These are phyloP conservation scores for Tragelaphus buxtoni DNA, from an alignment of 2,113 vertebrate species.

Conservation along the genomic window DNA sequence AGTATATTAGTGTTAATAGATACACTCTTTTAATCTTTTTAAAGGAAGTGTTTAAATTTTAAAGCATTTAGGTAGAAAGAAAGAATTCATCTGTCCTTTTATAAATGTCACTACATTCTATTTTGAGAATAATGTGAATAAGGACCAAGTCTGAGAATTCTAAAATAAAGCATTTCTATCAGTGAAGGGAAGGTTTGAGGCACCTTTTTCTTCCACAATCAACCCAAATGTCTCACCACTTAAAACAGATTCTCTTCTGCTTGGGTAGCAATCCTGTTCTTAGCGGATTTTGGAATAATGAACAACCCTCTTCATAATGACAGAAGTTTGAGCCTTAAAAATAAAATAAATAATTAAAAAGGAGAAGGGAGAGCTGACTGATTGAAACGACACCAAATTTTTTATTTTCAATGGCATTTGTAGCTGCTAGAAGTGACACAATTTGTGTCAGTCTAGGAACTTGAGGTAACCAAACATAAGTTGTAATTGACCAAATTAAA, in stretches of 20 bases:
- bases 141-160: slow-evolving; percentile 52
- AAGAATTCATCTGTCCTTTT: slow-evolving; percentile 57
- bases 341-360: slow-evolving; percentile 78
- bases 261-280: slow-evolving; percentile 66
- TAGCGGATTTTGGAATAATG: slow-evolving; percentile 71
- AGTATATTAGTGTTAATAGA: slow-evolving; percentile 56
- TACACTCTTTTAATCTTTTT: slow-evolving; percentile 57
- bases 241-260: slow-evolving; percentile 69
- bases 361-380: slow-evolving; percentile 66
- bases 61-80: slow-evolving; percentile 49
- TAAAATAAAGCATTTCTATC: slow-evolving; percentile 58
- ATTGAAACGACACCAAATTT: slow-evolving; percentile 70
- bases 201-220: slow-evolving; percentile 60
- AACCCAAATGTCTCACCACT: slow-evolving; percentile 63
- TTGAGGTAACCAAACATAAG: slow-evolving; percentile 51
- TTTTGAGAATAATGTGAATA: slow-evolving; percentile 61
- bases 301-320: slow-evolving; percentile 67
- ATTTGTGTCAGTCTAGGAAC: slow-evolving; percentile 67
- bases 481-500: slow-evolving; percentile 59
- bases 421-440: slow-evolving; percentile 68
- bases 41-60: slow-evolving; percentile 64
- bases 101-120: slow-evolving; percentile 72
- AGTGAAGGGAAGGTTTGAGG: not conserved
- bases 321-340: slow-evolving; percentile 73
- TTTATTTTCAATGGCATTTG: slow-evolving; percentile 72